Evolutionary conservation across 2,888 invertebrate species (phyloP).

Genomic region (Stegophylla sp.): DNA sequence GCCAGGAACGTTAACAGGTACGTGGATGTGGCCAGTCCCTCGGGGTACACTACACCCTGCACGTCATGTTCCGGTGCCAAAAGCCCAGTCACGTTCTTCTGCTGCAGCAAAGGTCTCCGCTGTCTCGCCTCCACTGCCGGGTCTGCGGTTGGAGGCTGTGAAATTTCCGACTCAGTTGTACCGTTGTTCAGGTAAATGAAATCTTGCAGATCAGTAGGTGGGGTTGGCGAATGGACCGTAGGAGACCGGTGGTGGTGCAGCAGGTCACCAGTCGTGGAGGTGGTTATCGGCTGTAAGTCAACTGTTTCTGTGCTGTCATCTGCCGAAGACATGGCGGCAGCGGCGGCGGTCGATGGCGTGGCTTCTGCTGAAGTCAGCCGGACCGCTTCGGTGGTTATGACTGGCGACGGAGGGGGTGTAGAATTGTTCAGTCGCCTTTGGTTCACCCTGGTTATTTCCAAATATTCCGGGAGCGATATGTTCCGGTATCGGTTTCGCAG

Average conservation of each 20-base stretch:
- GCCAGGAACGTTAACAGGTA: slow-evolving; percentile 66
- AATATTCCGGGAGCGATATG: slow-evolving; percentile 49
- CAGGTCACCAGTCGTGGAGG: neutral
- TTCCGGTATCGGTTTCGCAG: slow-evolving; percentile 39
- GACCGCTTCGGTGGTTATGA: neutral
- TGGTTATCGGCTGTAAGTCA: neutral
- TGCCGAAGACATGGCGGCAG: neutral
- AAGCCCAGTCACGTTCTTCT: neutral
- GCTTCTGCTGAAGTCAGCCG: neutral
- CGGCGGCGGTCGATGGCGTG: neutral
- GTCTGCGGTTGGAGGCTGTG: neutral
- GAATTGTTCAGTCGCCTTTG: slow-evolving; percentile 40
- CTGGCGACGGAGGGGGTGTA: neutral
- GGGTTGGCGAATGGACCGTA: slow-evolving; percentile 8
- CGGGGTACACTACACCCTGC: slow-evolving; percentile 37
- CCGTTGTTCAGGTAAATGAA: slow-evolving; percentile 46
- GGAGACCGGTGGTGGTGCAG: neutral
- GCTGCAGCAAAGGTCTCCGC: neutral
- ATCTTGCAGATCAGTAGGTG: slow-evolving; percentile 50
- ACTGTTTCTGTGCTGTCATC: neutral
- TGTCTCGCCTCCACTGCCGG: slow-evolving; percentile 31
- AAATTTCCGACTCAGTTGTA: slow-evolving; percentile 21
- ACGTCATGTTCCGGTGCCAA: slow-evolving; percentile 37
- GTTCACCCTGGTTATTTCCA: slow-evolving; percentile 49
- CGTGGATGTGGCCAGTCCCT: slow-evolving; percentile 64